Evolutionary conservation across 2,113 vertebrate species (phyloP), one percentile per base, ranked within the genome.

Genomic region (Pachypanchax playfairii): DNA sequence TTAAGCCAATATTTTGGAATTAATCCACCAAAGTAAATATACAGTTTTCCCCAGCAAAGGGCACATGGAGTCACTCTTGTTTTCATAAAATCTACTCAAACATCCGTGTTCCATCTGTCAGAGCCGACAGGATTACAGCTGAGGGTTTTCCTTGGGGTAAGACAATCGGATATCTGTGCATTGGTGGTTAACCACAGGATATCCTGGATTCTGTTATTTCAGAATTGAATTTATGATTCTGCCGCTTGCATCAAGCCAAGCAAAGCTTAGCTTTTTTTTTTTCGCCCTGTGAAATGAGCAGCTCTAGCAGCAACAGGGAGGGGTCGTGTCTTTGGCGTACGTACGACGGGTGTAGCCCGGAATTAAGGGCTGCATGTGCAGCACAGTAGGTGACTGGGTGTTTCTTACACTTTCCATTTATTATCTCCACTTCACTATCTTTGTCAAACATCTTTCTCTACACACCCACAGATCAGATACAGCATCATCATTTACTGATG

Each of bases 151-250:
- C 48, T 82, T 56, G 76, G 47, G 74, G 71, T 80, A 41, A 69
- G 72, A 77, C 78, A 82, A 70, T 77, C 49, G 43, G 63, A 88
- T 79, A 78, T 70, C 76, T 64, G 70, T 72, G 70, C 77, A 61
- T 56, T 41, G 62, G 59, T 70, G 77, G 83, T 83, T 85, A 80
- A 81, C 83, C 85, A 72, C 73, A 73, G 80, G 80, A 85, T 77
- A 82, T 88, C 85, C 87, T 85, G 82, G 70, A 80, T 78, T 82
- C 69, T 82, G 71, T 80, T 85, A 80, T 87, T 82, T 65, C 64
- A 82, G 68, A 85, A 77, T 62, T 72, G 31, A 76, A 82, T 86
- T 81, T 58, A 80, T 75, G 63, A 80, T 60, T 78, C 73, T 64
- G 62, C 61, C 57, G 50, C 57, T 77, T 65, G 70, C 65, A 58